Evolutionary conservation across 2,113 vertebrate genomes (phyloP).

Genomic region (Gnathonemus longibarbis): DNA sequence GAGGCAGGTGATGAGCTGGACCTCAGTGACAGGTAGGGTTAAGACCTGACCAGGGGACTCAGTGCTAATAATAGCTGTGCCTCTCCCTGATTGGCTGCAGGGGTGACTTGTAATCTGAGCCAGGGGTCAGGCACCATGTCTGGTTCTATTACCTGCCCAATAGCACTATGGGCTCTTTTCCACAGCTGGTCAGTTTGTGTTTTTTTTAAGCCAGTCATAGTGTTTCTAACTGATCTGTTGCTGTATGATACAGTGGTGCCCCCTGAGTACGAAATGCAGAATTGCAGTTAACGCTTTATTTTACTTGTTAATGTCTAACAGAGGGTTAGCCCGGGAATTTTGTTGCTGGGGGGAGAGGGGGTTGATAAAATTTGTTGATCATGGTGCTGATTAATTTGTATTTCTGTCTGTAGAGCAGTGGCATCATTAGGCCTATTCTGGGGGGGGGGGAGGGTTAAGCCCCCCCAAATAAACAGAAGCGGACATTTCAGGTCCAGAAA

Average conservation of each 20-base stretch:
- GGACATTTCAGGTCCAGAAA: no score
- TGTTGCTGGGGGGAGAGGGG: not conserved
- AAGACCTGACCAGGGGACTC: not conserved
- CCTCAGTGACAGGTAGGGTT: not conserved
- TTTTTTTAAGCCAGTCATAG: not conserved
- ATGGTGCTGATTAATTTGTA: not conserved
- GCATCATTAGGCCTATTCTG: not conserved
- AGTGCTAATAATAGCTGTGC: not conserved
- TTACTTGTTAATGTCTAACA: not conserved
- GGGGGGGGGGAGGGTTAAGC: no score
- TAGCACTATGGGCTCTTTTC: not conserved
- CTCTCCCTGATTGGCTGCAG: not conserved
- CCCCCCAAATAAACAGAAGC: no score
- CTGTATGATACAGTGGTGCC: not conserved
- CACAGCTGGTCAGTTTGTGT: not conserved
- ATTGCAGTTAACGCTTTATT: not conserved
- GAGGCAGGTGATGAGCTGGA: not conserved
- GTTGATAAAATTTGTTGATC: not conserved
- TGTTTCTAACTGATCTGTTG: not conserved
- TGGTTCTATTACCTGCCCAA: not conserved
- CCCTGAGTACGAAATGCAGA: not conserved
- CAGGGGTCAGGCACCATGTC: not conserved
- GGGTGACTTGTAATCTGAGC: not conserved
- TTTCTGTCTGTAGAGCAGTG: not conserved
- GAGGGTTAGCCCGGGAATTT: not conserved